phyloP scores from a whole-genome alignment of 64 coral and sea anemone species.

The Montipora sp. region DNA sequence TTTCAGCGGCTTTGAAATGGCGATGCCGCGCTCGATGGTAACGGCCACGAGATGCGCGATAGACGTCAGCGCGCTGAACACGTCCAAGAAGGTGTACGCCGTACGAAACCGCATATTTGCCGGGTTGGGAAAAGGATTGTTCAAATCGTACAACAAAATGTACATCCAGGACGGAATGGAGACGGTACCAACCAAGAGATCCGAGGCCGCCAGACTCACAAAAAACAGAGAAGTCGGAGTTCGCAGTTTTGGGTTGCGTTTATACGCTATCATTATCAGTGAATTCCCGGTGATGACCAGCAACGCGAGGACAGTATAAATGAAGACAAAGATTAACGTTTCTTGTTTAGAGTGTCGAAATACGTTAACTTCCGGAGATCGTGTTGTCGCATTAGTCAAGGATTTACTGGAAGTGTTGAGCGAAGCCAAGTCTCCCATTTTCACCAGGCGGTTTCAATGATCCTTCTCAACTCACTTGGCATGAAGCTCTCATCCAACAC shows the following conservation, averaged over 20 bases:
- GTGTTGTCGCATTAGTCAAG: neutral
- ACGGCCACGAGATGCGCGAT: slow-evolving; percentile 78
- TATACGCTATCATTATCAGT: slow-evolving; percentile 67
- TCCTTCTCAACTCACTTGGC: neutral
- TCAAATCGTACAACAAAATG: slow-evolving; percentile 34
- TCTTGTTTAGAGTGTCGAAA: slow-evolving; percentile 1
- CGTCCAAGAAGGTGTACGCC: slow-evolving; percentile 55
- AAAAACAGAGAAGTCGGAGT: slow-evolving; percentile 78
- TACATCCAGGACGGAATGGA: slow-evolving; percentile 78
- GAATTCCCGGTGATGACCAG: slow-evolving; percentile 73
- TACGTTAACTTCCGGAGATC: neutral
- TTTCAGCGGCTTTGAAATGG: slow-evolving; percentile 76
- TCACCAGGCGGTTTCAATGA: neutral
- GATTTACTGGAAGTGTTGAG: neutral
- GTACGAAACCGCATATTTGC: neutral
- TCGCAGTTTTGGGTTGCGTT: slow-evolving; percentile 66
- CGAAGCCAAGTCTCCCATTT: neutral
- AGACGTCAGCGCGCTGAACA: slow-evolving; percentile 81
- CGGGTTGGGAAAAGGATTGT: neutral
- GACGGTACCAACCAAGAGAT: slow-evolving; percentile 70
- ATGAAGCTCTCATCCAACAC: neutral
- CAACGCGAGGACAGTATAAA: slow-evolving; percentile 24
- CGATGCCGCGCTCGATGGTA: slow-evolving; percentile 74
- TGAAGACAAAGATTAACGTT: slow-evolving; percentile 30
- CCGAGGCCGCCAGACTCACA: slow-evolving; percentile 76